Percentiles rank a stretch among this genome's conserved stretches.
These are phyloP conservation scores for Ceratina japonica DNA, from an alignment of 1,140 invertebrate genomes.

Conservation along the genomic window DNA sequence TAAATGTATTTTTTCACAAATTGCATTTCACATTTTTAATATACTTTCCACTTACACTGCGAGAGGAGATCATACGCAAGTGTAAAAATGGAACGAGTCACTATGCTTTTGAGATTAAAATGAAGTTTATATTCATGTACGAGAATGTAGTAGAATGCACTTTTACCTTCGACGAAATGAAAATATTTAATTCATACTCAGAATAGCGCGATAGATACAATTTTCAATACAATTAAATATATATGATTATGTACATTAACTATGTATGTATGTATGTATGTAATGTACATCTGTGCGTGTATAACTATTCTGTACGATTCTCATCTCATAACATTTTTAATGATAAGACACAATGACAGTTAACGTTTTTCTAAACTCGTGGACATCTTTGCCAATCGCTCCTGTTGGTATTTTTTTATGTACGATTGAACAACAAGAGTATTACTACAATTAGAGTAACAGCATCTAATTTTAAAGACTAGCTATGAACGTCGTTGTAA, in stretches of 20 bases:
- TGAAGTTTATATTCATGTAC: slow-evolving; percentile 28
- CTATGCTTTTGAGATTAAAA: slow-evolving; percentile 9
- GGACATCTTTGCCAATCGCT: slow-evolving; percentile 37
- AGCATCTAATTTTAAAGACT: slow-evolving; percentile 27
- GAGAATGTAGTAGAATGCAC: slow-evolving; percentile 23
- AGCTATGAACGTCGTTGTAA: slow-evolving; percentile 28
- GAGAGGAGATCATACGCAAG: slow-evolving; percentile 39
- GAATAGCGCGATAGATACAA: slow-evolving; percentile 44
- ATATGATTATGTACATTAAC: slow-evolving; percentile 39
- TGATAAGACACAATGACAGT: slow-evolving; percentile 49
- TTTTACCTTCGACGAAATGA: slow-evolving; percentile 25
- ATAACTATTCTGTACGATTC: slow-evolving; percentile 53
- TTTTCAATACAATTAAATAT: slow-evolving; percentile 49
- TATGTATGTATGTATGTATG: slow-evolving; percentile 44
- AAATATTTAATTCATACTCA: slow-evolving; percentile 15
- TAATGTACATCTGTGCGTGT: slow-evolving; percentile 58
- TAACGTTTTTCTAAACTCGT: slow-evolving; percentile 57
- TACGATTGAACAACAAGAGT: slow-evolving; percentile 34
- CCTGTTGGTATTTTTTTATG: slow-evolving; percentile 38
- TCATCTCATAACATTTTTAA: slow-evolving; percentile 60
- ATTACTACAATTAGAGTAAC: slow-evolving; percentile 24
- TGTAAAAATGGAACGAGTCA: slow-evolving; percentile 33
- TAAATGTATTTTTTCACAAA: slow-evolving; percentile 60
- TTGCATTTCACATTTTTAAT: slow-evolving; percentile 61
- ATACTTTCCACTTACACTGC: slow-evolving; percentile 47